These are phyloP conservation scores for Onthophagus taurus DNA, from an alignment of 1,140 invertebrate species.

Conservation along the genomic window DNA sequence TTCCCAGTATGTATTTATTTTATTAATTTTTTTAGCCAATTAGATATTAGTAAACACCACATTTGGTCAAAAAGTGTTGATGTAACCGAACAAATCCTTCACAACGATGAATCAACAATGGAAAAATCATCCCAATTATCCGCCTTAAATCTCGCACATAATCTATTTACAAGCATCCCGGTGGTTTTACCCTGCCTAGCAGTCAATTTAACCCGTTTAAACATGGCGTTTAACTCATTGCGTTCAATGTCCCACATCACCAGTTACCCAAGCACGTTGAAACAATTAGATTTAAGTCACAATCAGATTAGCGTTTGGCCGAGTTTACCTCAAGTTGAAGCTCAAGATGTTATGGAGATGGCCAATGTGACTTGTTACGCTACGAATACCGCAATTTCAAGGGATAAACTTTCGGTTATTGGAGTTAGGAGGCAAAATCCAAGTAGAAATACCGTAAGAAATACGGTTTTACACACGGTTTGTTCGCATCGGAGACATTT, in stretches of 20 bases:
- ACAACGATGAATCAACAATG: conserved; percentile 36
- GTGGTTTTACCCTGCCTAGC: conserved; percentile 81
- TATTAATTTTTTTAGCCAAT: conserved; percentile 29
- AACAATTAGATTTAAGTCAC: conserved; percentile 87
- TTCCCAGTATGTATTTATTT: no score
- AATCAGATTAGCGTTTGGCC: conserved; percentile 88
- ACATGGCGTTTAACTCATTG: conserved; percentile 84
- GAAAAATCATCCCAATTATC: conserved; percentile 52
- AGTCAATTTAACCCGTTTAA: conserved; percentile 73
- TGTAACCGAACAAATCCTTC: conserved; percentile 57
- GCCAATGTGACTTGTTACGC: conserved; percentile 54
- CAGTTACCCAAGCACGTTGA: conserved; percentile 77
- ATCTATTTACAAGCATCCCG: conserved; percentile 80
- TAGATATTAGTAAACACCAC: conserved; percentile 56
- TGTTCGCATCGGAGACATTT: conserved; percentile 77
- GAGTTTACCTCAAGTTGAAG: conserved; percentile 62
- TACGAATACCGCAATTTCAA: conserved; percentile 21
- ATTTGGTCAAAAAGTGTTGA: conserved; percentile 62
- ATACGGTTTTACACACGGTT: conserved; percentile 65
- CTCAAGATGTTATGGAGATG: conserved; percentile 50
- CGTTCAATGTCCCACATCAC: conserved; percentile 80
- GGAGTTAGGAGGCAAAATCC: conserved; percentile 38
- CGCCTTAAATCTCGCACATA: conserved; percentile 81
- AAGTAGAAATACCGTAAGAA: conserved; percentile 54
- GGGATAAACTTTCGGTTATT: conserved; percentile 38